These are phyloP conservation scores for Mugil cephalus DNA, from an alignment of 2,113 vertebrate species.

Conservation along the genomic window DNA sequence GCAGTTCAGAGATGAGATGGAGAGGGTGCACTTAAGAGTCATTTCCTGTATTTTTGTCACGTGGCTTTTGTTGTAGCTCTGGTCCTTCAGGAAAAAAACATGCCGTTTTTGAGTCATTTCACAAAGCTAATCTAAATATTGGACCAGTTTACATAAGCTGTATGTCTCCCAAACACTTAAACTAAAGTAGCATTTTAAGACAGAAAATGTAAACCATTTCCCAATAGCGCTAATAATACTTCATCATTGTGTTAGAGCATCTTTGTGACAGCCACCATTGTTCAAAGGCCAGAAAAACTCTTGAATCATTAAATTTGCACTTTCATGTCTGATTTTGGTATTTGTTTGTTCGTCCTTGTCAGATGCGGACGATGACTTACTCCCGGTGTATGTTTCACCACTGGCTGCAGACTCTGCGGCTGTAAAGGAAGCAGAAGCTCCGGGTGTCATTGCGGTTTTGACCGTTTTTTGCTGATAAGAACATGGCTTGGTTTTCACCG, in stretches of 20 bases:
- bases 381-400: not conserved
- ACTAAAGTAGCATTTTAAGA: too few species aligned
- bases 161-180: too few species aligned
- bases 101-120: too few species aligned
- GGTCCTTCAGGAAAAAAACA: too few species aligned
- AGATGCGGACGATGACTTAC: not conserved
- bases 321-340: not conserved
- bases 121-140: too few species aligned
- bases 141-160: too few species aligned
- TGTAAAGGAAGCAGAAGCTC: constrained; percentile 1
- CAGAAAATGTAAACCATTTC: too few species aligned
- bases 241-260: not conserved
- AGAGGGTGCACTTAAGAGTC: too few species aligned
- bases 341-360: constrained; percentile 11
- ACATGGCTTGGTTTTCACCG: constrained; percentile 73
- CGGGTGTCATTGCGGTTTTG: not conserved
- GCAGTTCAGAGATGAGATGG: too few species aligned
- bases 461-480: not conserved
- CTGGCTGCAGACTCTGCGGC: not conserved
- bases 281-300: constrained; percentile 12
- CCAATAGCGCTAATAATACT: too few species aligned
- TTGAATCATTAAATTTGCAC: not conserved
- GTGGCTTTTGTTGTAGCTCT: too few species aligned
- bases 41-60: too few species aligned
- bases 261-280: not conserved